Base-by-base conservation (phyloP, 2,113 vertebrate genomes). In the Larimichthys polyactis region DNA sequence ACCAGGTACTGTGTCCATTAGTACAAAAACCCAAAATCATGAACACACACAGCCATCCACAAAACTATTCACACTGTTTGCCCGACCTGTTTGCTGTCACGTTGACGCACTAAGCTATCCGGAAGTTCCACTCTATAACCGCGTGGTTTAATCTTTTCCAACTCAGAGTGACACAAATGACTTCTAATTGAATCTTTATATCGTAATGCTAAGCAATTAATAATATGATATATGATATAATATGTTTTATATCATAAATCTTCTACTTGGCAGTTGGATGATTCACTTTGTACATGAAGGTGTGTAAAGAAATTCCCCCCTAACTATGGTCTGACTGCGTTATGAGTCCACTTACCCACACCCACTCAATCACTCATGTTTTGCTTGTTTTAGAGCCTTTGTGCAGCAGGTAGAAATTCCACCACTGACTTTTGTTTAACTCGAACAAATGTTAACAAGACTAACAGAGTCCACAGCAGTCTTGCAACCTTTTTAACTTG, bases 1-100 rank as follows among this genome's bases (percentile, higher is more conserved):
- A 83, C 90, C 83, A 94, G 94, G 95, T 95, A 89, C 32, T 11
- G 1, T 66, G 15, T 27, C 29, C 19, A 24, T 24, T 7, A 2
- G 52, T 2, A 55, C 60, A 63, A 29, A 43, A 16, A 57, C 15
- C 10, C 12, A 58, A 14, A 29, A 6, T 2, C 20, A 36, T 9
- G 9, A 29, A 58, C 27, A 19, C 22, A 55, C 11, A 52, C 64
- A 63, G 20, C 29, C 15, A 29, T 22, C 5, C 15, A 48, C 48
- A 32, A 5, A 54, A 11, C 2, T 32, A 67, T 51, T 54, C 20
- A 51, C 12, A 40, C 12, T n/a, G 6, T 57, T 62, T 54, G 48
- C 11, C 44, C 16, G 24, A 75, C 72, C 65, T 78, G 72, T 82
- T 86, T 84, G 6, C 64, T 65, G 19, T 10, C 14, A 8, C 24